Evolutionary conservation across 2,113 vertebrate genomes (phyloP).

Genomic region (Mionectes macconnelli): DNA sequence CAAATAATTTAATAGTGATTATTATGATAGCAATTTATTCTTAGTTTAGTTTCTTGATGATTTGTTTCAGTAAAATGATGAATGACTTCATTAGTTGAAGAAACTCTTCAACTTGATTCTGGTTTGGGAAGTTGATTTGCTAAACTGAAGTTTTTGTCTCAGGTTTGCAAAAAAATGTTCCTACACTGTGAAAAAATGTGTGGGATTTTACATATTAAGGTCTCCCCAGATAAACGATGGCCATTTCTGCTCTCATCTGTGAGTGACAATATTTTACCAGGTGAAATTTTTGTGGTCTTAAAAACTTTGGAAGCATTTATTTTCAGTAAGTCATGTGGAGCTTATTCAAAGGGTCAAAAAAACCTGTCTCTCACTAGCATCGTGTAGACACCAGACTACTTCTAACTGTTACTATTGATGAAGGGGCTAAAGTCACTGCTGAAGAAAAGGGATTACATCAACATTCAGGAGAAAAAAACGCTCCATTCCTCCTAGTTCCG

Average conservation of each 20-base stretch:
- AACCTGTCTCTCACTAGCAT: neutral
- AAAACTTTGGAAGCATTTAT: slow-evolving; percentile 47
- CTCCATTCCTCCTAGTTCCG: slow-evolving; percentile 64
- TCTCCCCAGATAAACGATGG: slow-evolving; percentile 1
- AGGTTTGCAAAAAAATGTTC: slow-evolving; percentile 22
- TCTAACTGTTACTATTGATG: slow-evolving; percentile 56
- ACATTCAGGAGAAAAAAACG: slow-evolving; percentile 61
- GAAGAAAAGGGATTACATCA: slow-evolving; percentile 75
- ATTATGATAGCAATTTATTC: slow-evolving; percentile 48
- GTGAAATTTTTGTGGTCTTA: neutral
- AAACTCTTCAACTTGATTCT: slow-evolving; percentile 37
- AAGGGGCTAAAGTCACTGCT: slow-evolving; percentile 61
- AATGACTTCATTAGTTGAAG: slow-evolving; percentile 62
- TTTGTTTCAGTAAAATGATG: slow-evolving; percentile 50
- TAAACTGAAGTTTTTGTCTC: slow-evolving; percentile 56
- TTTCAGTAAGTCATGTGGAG: slow-evolving; percentile 26
- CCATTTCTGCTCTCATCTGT: slow-evolving; percentile 36
- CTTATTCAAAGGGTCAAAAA: slow-evolving; percentile 31
- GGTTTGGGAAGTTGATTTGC: slow-evolving; percentile 46
- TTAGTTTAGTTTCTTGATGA: slow-evolving; percentile 63
- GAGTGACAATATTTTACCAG: neutral
- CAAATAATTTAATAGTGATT: slow-evolving; percentile 53
- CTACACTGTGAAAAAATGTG: slow-evolving; percentile 46
- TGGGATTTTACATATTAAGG: slow-evolving; percentile 51
- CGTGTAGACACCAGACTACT: slow-evolving; percentile 34